Percentiles rank a stretch among this genome's conserved stretches.
phyloP scores from a whole-genome alignment of 2,113 vertebrate genomes.

The Abramis brama region DNA sequence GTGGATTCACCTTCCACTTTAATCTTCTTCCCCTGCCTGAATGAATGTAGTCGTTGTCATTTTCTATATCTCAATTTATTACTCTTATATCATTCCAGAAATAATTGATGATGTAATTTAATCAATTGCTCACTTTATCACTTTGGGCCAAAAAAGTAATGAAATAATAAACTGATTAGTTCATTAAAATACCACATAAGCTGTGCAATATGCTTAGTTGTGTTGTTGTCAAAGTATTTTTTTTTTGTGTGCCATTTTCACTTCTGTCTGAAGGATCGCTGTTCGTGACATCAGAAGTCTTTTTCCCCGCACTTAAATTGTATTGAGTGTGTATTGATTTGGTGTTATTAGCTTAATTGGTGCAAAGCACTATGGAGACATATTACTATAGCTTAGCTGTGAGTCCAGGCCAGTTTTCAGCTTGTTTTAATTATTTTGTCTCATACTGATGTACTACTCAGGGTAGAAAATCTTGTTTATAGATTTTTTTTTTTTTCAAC shows the following conservation, averaged over 20 bases:
- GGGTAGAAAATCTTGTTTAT: neutral
- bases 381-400: slow-evolving; percentile 1
- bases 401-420: neutral
- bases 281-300: slow-evolving; percentile 4
- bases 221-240: slow-evolving; percentile 19
- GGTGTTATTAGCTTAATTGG: slow-evolving; percentile 10
- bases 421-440: slow-evolving; percentile 13
- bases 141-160: slow-evolving; percentile 7
- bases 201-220: slow-evolving; percentile 49
- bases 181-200: neutral
- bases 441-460: neutral
- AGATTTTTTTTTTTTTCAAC: slow-evolving; percentile 31
- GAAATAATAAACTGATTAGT: slow-evolving; percentile 50
- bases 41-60: slow-evolving; percentile 67
- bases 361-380: neutral
- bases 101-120: slow-evolving; percentile 61
- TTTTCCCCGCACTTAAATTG: neutral
- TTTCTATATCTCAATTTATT: slow-evolving; percentile 66
- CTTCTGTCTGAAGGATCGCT: neutral
- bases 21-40: slow-evolving; percentile 58
- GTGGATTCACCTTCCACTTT: slow-evolving; percentile 52
- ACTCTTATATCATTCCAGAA: slow-evolving; percentile 57
- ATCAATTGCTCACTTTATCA: neutral
- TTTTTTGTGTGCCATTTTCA: neutral
- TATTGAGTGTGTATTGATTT: slow-evolving; percentile 30